Base-by-base conservation (phyloP, 2,888 invertebrate genomes). In the Trisateles emortualis region DNA sequence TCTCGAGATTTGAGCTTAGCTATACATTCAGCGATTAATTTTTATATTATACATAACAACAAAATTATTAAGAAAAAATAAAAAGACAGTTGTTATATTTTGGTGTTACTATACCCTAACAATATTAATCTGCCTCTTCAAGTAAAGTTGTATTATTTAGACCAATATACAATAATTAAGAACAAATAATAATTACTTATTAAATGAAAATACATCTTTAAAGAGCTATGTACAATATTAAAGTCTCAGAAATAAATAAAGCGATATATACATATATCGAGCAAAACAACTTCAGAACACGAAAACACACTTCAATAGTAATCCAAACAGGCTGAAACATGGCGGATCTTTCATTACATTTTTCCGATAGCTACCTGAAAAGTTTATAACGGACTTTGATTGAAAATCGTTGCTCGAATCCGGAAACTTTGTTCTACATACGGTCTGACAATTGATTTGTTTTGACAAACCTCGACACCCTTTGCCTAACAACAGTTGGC, bases 341-440 rank as follows among this genome's bases (percentile, higher is more conserved):
- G 46, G 40, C 33, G 42, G 48, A 44, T 52, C 44, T 71, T 75
- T 76, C 73, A 78, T 78, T 74, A 72, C 66, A 74, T 76, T 79
- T 77, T 74, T 68, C 67, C 68, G 54, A 69, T 64, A 50, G 46
- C 54, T 62, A 58, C 59, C 60, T 60, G 53, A 45, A 58, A 79
- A 76, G 70, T 70, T 77, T 72, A 61, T 57, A 61, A 52, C 53
- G 51, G 62, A 64, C 59, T 68, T 72, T 81, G 80, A 83, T 84
- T 83, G 80, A 62, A 80, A 83, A 81, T 77, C 72, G 74, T 69
- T 79, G 68, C 41, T 56, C 61, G 59, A 46, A 66, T 68, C 69
- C 76, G 68, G 59, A 60, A 75, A 66, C 68, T 72, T 74, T 68
- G 60, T 70, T 69, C 66, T 64, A 66, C 68, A 71, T 56, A 68